Base-by-base conservation (phyloP, 2,797 vertebrate genomes). In the Alcedo quadribrachys region DNA sequence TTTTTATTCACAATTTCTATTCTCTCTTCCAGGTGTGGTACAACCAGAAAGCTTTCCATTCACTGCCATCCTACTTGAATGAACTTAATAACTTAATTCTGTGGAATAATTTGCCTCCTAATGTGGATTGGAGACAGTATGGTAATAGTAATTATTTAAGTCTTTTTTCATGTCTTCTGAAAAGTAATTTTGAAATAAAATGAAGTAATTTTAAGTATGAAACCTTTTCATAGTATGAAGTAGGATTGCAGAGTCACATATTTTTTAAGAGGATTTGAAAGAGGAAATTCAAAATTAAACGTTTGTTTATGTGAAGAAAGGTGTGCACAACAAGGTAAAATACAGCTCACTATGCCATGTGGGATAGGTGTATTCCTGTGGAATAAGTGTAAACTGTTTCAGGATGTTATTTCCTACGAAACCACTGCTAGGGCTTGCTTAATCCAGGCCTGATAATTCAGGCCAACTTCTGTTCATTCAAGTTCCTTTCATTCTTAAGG, bases 21-120 rank as follows among this genome's bases (percentile, higher is more conserved):
- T 95, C 43, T 95, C 46, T 81, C 12, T 96, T 94, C 8, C 42
- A 98, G 98, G 98, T 98, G 25, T 98, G 98, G 97, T 98, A 98
- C 71, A 97, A 94, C 40, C 98, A 98, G 79, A 97, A 97, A 76
- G 92, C 73, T 46, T 97, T 97, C 58, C 98, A 98, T 90, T 92
- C 96, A 0, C 81, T 97, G 11, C 98, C 97, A 24, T 97, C 97
- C 48, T 97, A 97, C 75, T 82, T 98, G 75, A 98, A 98, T 86
- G 95, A 96, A 43, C 94, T 98, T 10, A 98, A 97, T 94, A 98
- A 98, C 87, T 80, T 98, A 11, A 93, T 98, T 63, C 69, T 98
- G 57, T 97, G 97, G 97, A 32, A 85, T 37, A 96, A 93, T 87
- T 90, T 98, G 63, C 97, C 97, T 32, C 70, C 97, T 33, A 8